Conservation (phyloP, 2,797 vertebrate species). For the Notolepis coatsorum region DNA sequence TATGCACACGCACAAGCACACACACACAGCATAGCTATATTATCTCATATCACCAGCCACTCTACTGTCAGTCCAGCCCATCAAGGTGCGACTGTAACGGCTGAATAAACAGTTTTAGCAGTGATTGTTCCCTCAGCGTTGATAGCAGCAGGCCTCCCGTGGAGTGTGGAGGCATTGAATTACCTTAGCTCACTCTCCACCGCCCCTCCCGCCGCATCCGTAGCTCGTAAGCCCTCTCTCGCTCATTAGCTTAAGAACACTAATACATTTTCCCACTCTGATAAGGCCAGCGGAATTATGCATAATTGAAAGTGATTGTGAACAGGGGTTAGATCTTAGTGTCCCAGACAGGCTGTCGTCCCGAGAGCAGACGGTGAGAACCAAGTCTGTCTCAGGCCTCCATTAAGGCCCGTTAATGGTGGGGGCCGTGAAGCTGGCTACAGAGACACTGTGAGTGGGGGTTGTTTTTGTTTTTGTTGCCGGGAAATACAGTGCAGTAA, state of each 20-base stretch:
- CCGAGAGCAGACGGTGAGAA: conserved; percentile 38
- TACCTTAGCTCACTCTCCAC: conserved; percentile 51
- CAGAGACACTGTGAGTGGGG: conserved; percentile 56
- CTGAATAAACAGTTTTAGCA: conserved; percentile 73
- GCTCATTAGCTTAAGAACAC: conserved; percentile 65
- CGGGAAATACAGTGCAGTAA: conserved; percentile 61
- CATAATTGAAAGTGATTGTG: background rate
- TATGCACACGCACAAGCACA: background rate
- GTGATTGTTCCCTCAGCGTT: conserved; percentile 64
- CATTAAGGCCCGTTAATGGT: conserved; percentile 71
- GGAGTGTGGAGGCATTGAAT: conserved; percentile 63
- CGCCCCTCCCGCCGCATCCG: conserved; percentile 39
- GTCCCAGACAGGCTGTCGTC: conserved; percentile 37
- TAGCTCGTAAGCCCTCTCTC: conserved; percentile 42
- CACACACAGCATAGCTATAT: conserved; percentile 8
- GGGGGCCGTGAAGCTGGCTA: conserved; percentile 17
- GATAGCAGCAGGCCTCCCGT: conserved; percentile 39
- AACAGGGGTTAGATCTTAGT: conserved; percentile 26
- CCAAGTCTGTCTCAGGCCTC: conserved; percentile 50
- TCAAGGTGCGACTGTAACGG: conserved; percentile 54
- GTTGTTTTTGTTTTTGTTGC: conserved; percentile 65
- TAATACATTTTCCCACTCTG: conserved; percentile 52
- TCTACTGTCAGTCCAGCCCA: conserved; percentile 27
- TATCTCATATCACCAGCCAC: conserved; percentile 38
- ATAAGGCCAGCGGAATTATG: conserved; percentile 28